Evolutionary conservation across 2,888 invertebrate genomes (phyloP), one percentile per base, ranked within the genome.

Genomic region (Melanostoma mellinum): DNA sequence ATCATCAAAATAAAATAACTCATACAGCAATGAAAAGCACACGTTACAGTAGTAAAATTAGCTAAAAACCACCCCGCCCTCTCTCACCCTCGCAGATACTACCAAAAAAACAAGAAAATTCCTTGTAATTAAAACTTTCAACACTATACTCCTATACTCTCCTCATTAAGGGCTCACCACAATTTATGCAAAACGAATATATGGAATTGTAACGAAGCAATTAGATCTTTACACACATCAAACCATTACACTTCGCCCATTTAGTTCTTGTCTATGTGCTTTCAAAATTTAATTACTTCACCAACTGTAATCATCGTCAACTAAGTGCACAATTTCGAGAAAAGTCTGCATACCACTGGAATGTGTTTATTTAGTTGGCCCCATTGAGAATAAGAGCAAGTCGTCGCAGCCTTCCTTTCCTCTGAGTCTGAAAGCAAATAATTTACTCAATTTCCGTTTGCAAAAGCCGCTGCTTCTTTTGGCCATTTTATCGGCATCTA

Each of bases 201-300:
- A 40, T 8, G 40, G 20, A 56, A 56, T 40, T 56, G 20, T 32
- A 56, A 20, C 8, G 38, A 55, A 55, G 6, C 40, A 36, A 53
- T 36, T 55, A 8, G 53, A 9, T 42, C 3, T 0, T 40, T 40
- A 42, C 36, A 10, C 53, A 55, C 42, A 42, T n/a, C 40, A 30
- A 42, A n/a, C 6, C 40, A 40, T 20, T 20, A 30, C 40, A 56
- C 30, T 56, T 8, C 2, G 20, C 20, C 20, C 20, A 20, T 20
- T 20, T 20, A 20, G 20, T 20, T 20, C 20, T 20, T 20, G 20
- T 20, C 30, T 6, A 40, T 56, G 38, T 56, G 3, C 30, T 58
- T 42, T 42, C 42, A 5, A 40, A 58, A 58, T 58, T 58, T 58
- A 58, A 58, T 58, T 58, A 30, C 58, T 58, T 44, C 58, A 58